Conservation (phyloP, 2,797 vertebrate genomes). For the Poeciliopsis presidionis region DNA sequence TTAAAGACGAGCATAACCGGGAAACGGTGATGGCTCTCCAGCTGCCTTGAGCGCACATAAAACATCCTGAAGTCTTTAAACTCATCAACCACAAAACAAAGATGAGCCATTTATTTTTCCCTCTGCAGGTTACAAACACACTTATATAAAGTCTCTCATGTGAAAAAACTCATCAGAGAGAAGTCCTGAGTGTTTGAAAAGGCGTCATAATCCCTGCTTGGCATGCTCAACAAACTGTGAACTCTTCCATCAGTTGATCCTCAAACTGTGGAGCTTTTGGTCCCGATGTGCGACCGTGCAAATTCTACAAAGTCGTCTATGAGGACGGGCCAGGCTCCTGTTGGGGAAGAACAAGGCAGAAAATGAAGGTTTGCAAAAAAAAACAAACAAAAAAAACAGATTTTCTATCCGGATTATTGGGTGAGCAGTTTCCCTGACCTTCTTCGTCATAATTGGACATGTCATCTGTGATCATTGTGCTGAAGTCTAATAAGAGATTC, state of each 20-base stretch:
- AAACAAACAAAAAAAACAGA: too few species aligned
- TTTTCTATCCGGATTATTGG: not conserved
- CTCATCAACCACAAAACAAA: constrained; percentile 74
- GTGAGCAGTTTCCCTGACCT: constrained; percentile 80
- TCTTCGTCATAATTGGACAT: constrained; percentile 99
- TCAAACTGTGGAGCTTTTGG: constrained; percentile 96
- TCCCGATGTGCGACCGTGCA: constrained; percentile 96
- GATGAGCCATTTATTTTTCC: not conserved
- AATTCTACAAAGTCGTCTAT: constrained; percentile 99
- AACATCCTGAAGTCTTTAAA: constrained; percentile 89
- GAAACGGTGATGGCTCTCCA: constrained; percentile 79
- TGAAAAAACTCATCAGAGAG: constrained; percentile 73
- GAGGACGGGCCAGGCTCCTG: constrained; percentile 97
- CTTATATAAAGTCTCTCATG: constrained; percentile 84
- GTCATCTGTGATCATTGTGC: constrained; percentile 98
- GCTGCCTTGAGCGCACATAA: constrained; percentile 80
- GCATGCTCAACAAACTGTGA: constrained; percentile 82
- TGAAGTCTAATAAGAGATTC: constrained; percentile 99
- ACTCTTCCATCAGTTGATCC: not conserved
- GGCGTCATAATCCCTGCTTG: constrained; percentile 92
- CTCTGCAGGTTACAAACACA: constrained; percentile 27
- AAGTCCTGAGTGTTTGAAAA: constrained; percentile 85
- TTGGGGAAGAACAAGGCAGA: constrained; percentile 11
- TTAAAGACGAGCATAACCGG: constrained; percentile 72
- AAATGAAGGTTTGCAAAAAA: not conserved